phyloP scores from a whole-genome alignment of 1,140 invertebrate genomes.

The Lepidurus couesii region DNA sequence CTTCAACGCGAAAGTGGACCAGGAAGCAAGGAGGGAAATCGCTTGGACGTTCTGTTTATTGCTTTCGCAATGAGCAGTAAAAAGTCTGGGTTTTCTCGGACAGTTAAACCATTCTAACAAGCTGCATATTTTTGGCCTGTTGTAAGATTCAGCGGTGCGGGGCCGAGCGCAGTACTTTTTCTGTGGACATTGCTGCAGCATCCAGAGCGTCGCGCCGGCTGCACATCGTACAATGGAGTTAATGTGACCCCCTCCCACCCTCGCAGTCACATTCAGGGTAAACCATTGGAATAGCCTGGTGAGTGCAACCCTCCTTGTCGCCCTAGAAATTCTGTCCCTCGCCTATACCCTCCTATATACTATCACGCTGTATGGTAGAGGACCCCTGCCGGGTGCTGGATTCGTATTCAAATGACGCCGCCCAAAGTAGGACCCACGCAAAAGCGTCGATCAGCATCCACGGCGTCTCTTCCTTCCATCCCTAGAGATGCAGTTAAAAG shows the following conservation, averaged over 20 bases:
- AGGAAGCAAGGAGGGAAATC: neutral
- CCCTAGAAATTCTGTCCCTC: neutral
- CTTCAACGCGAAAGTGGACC: neutral
- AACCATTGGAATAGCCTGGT: slow-evolving; percentile 19
- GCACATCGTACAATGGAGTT: slow-evolving; percentile 15
- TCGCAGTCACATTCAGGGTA: slow-evolving; percentile 18
- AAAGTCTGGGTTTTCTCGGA: neutral
- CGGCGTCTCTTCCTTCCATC: slow-evolving; percentile 5
- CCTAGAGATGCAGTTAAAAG: slow-evolving; percentile 9
- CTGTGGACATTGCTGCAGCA: neutral
- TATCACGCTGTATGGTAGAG: neutral
- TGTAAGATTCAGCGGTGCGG: neutral
- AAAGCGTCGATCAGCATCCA: neutral
- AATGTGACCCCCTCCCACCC: slow-evolving; percentile 15
- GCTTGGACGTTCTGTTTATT: neutral
- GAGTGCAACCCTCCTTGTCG: neutral
- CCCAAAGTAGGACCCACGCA: slow-evolving; percentile 9
- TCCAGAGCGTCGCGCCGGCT: slow-evolving; percentile 11
- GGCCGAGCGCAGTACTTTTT: neutral
- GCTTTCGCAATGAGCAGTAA: slow-evolving; percentile 9
- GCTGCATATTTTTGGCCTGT: neutral
- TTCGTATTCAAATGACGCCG: slow-evolving; percentile 19
- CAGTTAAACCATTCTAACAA: neutral
- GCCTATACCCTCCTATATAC: no score
- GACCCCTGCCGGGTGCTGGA: slow-evolving; percentile 15